Percentiles rank a stretch among this genome's conserved stretches.
Conservation (phyloP, 2,113 vertebrate species). For the Anarhynchus alexandrinus region DNA sequence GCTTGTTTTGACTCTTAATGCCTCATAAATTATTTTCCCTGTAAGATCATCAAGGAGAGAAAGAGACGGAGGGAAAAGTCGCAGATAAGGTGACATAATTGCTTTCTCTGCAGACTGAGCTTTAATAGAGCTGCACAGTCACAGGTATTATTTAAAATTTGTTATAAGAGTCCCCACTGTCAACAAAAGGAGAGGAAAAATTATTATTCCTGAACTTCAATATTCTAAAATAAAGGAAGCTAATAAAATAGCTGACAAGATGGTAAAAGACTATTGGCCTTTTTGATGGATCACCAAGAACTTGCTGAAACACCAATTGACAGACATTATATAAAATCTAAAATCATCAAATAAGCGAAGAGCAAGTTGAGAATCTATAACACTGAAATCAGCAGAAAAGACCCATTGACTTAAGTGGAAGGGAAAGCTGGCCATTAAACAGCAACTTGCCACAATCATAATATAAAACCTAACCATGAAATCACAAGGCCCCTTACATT, state of each 20-base stretch:
- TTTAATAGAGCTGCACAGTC: neutral
- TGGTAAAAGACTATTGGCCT: neutral
- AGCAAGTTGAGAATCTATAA: neutral
- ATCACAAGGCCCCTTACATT: neutral
- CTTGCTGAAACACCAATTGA: conserved; percentile 17
- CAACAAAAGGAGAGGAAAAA: conserved; percentile 2
- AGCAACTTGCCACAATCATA: neutral
- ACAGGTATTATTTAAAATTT: conserved; percentile 18
- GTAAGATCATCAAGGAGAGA: neutral
- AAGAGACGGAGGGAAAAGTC: neutral
- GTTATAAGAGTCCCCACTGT: neutral
- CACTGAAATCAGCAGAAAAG: conserved; percentile 6
- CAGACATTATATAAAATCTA: neutral
- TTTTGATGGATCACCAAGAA: conserved; percentile 18
- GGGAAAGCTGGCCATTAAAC: neutral
- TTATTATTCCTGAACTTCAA: neutral
- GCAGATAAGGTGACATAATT: neutral
- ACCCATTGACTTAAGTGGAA: neutral
- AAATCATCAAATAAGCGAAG: neutral
- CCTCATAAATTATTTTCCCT: conserved; percentile 37
- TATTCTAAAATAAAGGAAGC: conserved; percentile 38
- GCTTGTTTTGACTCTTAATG: conserved; percentile 26
- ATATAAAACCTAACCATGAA: neutral
- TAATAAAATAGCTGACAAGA: conserved; percentile 12
- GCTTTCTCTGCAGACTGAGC: neutral